Percentiles rank a stretch among this genome's conserved stretches.
Evolutionary conservation across 2,113 vertebrate species (phyloP).

Genomic region (Etia nguti): DNA sequence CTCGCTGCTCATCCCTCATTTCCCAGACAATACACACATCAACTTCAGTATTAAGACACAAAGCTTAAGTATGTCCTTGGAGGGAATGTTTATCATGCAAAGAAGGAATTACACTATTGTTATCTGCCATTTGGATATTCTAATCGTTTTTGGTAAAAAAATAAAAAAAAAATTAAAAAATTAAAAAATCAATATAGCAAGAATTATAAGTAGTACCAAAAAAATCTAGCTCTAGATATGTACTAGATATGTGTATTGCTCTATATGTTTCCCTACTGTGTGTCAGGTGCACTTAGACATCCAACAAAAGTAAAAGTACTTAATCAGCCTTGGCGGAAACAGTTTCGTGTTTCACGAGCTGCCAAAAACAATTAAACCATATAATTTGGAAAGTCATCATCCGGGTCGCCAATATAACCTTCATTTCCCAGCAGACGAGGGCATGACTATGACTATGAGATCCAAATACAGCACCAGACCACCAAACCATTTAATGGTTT

Average conservation of each 20-base stretch:
- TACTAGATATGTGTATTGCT: neutral
- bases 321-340: slow-evolving; percentile 41
- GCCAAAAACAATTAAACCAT: slow-evolving; percentile 40
- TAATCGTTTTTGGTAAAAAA: neutral
- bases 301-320: slow-evolving; percentile 31
- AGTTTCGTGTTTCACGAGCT: slow-evolving; percentile 25
- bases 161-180: no score
- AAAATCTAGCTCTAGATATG: neutral
- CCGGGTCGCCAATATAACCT: slow-evolving; percentile 5
- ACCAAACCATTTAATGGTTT: neutral
- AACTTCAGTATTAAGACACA: neutral
- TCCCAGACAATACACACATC: slow-evolving; percentile 17
- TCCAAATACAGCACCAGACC: neutral
- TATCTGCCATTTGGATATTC: neutral
- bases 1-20: slow-evolving; percentile 19
- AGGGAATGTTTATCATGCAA: neutral
- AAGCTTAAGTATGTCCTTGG: neutral
- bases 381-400: slow-evolving; percentile 37
- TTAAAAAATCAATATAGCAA: neutral
- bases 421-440: neutral
- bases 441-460: neutral
- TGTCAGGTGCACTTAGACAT: neutral
- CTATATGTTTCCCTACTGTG: neutral
- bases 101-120: neutral
- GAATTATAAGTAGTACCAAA: neutral